These are phyloP conservation scores for Synanthedon myopaeformis DNA, from an alignment of 2,888 invertebrate species.

Conservation along the genomic window DNA sequence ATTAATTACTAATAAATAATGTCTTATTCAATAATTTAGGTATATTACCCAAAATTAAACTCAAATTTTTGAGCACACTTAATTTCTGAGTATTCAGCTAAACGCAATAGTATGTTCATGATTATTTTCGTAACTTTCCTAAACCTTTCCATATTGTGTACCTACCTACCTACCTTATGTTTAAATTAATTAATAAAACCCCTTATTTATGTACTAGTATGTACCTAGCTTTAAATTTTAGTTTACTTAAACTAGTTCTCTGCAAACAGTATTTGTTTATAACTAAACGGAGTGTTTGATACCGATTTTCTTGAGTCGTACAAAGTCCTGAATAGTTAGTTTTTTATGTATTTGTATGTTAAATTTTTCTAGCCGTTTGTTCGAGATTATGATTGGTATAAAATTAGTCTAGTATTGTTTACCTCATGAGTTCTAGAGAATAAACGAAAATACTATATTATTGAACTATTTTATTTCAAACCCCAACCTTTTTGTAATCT, in stretches of 20 bases:
- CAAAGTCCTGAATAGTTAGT: slow-evolving; percentile 16
- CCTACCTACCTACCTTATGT: too few relatives aligned
- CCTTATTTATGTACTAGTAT: slow-evolving; percentile 2
- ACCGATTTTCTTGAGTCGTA: slow-evolving; percentile 15
- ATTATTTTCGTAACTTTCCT: too few relatives aligned
- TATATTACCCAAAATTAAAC: too few relatives aligned
- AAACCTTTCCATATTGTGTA: too few relatives aligned
- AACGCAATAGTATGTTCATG: too few relatives aligned
- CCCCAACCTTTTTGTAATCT: too few relatives aligned
- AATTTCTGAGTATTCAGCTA: too few relatives aligned
- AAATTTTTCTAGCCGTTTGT: slow-evolving; percentile 20
- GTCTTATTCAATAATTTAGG: too few relatives aligned
- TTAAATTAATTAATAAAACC: too few relatives aligned
- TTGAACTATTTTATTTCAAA: slow-evolving; percentile 19
- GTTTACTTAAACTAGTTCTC: slow-evolving; percentile 30
- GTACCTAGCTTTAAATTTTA: slow-evolving; percentile 57
- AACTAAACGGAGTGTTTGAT: slow-evolving; percentile 43
- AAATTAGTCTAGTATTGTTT: slow-evolving; percentile 63
- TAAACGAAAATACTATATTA: slow-evolving; percentile 55
- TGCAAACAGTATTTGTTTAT: slow-evolving; percentile 34
- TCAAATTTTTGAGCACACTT: too few relatives aligned
- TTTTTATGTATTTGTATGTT: slow-evolving; percentile 19
- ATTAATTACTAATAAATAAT: too few relatives aligned
- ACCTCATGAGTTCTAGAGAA: slow-evolving; percentile 70
- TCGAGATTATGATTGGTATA: slow-evolving; percentile 49